Percentiles rank a stretch among this genome's conserved stretches.
phyloP scores from a whole-genome alignment of 1,140 invertebrate genomes.

The Nomia melanderi region DNA sequence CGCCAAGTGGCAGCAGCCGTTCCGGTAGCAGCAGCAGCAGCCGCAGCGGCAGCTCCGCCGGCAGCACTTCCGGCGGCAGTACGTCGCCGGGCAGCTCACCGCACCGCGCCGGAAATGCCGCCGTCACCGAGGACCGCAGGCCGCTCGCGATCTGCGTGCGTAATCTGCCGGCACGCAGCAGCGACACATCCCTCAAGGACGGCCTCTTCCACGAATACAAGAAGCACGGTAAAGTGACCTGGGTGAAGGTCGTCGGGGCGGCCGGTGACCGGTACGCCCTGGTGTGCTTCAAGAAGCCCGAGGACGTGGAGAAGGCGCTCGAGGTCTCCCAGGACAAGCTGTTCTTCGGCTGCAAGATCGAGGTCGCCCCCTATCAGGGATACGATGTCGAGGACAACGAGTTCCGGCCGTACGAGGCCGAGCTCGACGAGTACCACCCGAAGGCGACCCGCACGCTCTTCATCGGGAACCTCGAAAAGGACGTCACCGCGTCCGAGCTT shows the following conservation, averaged over 20 bases:
- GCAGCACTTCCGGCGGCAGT: conserved; percentile 78
- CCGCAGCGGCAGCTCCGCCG: conserved; percentile 81
- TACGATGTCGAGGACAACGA: conserved; percentile 94
- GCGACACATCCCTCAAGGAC: conserved; percentile 96
- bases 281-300: conserved; percentile 96
- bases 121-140: conserved; percentile 85
- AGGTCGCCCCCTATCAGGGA: conserved; percentile 93
- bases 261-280: conserved; percentile 92
- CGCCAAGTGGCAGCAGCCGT: conserved; percentile 83
- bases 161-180: conserved; percentile 93
- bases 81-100: conserved; percentile 79
- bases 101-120: conserved; percentile 70
- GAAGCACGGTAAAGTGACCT: conserved; percentile 98
- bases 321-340: conserved; percentile 97
- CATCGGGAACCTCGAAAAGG: conserved; percentile 96
- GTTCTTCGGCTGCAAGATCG: conserved; percentile 98
- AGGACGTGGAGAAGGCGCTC: conserved; percentile 97
- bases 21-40: conserved; percentile 83
- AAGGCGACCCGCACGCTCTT: conserved; percentile 94
- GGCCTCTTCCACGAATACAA: conserved; percentile 99
- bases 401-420: conserved; percentile 95
- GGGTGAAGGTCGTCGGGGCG: conserved; percentile 93
- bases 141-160: conserved; percentile 95
- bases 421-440: conserved; percentile 97
- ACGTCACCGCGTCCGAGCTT: conserved; percentile 93